Percentiles rank a stretch among this genome's conserved stretches.
phyloP scores from a whole-genome alignment of 2,888 invertebrate species.

The Anaspis maculata region DNA sequence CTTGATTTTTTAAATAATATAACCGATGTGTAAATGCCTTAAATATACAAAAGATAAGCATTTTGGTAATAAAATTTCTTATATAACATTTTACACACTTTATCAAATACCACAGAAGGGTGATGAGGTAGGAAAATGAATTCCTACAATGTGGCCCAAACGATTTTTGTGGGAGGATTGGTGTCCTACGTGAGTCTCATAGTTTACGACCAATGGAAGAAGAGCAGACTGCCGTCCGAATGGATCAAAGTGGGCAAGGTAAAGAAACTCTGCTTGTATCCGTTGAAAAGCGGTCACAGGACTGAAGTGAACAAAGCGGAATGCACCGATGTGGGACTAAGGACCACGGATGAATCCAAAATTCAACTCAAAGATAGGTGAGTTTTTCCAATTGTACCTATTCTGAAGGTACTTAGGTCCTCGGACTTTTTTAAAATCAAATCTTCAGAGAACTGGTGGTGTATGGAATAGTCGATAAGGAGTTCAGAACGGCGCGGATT shows the following conservation, averaged over 20 bases:
- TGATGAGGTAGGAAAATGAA: no score
- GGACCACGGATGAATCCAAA: constrained; percentile 13
- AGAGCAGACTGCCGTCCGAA: constrained; percentile 18
- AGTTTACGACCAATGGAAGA: constrained; percentile 10
- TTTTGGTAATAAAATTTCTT: no score
- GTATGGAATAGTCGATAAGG: not conserved
- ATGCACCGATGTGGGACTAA: constrained; percentile 18
- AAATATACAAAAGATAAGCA: no score
- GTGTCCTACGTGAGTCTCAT: no score
- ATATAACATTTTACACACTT: no score
- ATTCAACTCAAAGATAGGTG: constrained; percentile 22
- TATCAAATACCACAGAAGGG: no score
- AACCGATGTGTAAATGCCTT: no score
- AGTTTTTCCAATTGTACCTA: constrained; percentile 1
- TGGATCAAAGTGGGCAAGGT: constrained; percentile 23
- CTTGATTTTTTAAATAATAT: no score
- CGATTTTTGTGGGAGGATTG: no score
- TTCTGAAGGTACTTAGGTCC: no score
- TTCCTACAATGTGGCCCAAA: no score
- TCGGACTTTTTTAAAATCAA: not conserved
- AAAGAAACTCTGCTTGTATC: constrained; percentile 21
- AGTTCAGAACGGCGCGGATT: not conserved
- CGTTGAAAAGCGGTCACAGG: constrained; percentile 24
- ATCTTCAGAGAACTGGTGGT: not conserved
- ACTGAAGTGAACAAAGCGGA: constrained; percentile 16